Conservation (phyloP, 2,797 vertebrate species). For the Vireo griseus region DNA sequence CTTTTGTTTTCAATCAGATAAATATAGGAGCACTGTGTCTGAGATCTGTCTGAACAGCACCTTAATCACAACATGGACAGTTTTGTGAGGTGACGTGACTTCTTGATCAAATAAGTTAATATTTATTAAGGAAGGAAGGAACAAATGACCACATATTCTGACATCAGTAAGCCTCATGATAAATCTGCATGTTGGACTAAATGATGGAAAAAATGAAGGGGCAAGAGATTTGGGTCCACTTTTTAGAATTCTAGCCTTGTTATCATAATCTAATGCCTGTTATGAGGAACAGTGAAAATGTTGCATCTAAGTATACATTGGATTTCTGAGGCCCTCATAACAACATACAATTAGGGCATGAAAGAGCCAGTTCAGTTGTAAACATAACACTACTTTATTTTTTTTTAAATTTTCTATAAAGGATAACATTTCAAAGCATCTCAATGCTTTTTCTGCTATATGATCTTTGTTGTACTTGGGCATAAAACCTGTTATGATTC, state of each 20-base stretch:
- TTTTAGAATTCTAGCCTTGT: not conserved
- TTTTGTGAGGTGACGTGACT: not conserved
- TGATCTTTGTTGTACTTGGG: not conserved
- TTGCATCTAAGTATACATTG: not conserved
- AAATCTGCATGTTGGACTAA: not conserved
- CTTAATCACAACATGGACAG: not conserved
- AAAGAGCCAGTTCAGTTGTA: not conserved
- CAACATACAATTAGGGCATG: not conserved
- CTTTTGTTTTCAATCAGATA: not conserved
- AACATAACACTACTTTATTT: not conserved
- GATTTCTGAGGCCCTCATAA: not conserved
- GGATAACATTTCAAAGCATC: not conserved
- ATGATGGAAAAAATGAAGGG: not conserved
- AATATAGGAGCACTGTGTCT: fast-evolving
- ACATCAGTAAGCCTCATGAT: not conserved
- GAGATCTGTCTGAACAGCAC: not conserved
- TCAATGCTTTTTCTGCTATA: not conserved
- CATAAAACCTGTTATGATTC: not conserved
- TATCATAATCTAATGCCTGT: not conserved
- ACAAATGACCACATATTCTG: not conserved
- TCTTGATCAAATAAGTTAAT: not conserved
- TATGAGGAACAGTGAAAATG: not conserved
- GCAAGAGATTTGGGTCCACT: not conserved
- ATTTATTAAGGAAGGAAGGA: not conserved
- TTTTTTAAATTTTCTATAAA: not conserved